These are phyloP conservation scores for Halcyon chelicuti DNA, from an alignment of 2,797 vertebrate genomes.

Conservation along the genomic window DNA sequence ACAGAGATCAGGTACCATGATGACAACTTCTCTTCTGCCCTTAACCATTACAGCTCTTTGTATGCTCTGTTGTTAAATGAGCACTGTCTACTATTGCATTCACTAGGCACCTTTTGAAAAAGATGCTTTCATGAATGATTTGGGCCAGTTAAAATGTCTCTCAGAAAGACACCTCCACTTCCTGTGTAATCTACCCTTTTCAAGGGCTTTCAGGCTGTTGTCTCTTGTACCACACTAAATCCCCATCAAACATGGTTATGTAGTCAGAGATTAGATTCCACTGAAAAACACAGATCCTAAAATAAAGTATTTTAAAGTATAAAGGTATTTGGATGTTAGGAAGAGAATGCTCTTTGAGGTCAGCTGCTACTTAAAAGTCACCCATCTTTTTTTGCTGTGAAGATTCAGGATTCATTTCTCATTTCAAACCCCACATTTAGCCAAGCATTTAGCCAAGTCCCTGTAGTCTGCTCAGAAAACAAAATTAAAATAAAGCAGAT, in stretches of 20 bases:
- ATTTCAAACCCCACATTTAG: not conserved
- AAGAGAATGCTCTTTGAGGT: not conserved
- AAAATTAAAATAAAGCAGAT: not conserved
- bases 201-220: not conserved
- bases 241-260: not conserved
- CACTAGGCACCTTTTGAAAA: not conserved
- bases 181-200: not conserved
- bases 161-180: not conserved
- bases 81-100: not conserved
- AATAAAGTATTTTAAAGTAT: not conserved
- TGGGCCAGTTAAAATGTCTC: not conserved
- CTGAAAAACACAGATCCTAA: not conserved
- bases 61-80: not conserved
- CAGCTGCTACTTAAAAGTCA: not conserved
- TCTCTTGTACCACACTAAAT: not conserved
- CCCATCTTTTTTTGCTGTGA: not conserved
- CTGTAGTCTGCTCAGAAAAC: not conserved
- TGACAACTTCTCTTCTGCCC: not conserved
- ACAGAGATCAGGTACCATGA: rapidly evolving
- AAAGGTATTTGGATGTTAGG: not conserved
- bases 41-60: not conserved
- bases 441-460: not conserved
- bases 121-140: not conserved
- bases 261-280: not conserved
- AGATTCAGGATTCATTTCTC: not conserved